Percentiles rank a stretch among this genome's conserved stretches.
phyloP scores from a whole-genome alignment of 2,888 invertebrate species.

The Siphlonurus alternatus region DNA sequence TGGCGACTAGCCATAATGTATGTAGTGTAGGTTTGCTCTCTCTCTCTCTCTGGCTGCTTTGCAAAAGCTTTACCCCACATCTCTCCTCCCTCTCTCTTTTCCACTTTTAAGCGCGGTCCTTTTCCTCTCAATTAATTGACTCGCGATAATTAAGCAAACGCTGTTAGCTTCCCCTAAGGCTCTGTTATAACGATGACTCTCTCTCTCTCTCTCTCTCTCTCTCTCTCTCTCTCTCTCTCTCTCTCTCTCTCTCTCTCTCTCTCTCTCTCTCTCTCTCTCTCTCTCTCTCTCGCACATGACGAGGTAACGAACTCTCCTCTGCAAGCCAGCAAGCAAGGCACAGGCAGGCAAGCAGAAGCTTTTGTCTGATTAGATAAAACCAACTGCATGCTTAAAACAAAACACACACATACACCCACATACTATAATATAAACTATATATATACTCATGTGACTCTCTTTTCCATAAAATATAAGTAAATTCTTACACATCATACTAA shows the following conservation, averaged over 20 bases:
- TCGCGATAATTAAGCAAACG: background rate
- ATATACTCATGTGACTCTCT: background rate
- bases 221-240: background rate
- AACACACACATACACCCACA: background rate
- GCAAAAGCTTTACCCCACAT: background rate
- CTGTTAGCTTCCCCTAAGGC: background rate
- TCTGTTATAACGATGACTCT: background rate
- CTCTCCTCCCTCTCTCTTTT: background rate
- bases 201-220: background rate
- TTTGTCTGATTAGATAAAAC: background rate
- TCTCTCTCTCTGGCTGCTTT: too few relatives aligned
- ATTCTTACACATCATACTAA: too few relatives aligned
- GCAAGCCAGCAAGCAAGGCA: too few relatives aligned
- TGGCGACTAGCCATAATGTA: background rate
- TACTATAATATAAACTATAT: too few relatives aligned
- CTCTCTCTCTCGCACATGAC: background rate
- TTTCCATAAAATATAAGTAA: background rate
- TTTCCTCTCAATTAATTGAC: background rate
- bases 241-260: background rate
- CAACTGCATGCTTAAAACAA: background rate
- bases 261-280: background rate
- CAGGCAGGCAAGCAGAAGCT: background rate
- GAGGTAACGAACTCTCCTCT: background rate
- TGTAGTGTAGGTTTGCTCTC: too few relatives aligned
- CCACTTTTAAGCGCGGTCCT: background rate